phyloP scores from a whole-genome alignment of 2,888 invertebrate genomes.

The Clanis bilineata region DNA sequence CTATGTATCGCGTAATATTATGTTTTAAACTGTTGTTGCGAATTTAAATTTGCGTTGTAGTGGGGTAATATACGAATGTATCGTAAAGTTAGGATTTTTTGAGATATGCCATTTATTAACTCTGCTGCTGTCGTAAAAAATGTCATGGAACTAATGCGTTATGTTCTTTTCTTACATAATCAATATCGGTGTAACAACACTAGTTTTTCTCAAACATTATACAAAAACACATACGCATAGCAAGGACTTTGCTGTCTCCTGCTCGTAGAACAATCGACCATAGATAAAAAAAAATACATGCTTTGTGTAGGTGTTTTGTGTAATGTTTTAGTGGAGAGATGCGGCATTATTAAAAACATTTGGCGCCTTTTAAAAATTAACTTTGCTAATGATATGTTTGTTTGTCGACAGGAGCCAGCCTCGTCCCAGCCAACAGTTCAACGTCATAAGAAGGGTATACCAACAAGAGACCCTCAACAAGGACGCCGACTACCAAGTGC shows the following conservation, averaged over 20 bases:
- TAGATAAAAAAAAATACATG: no score
- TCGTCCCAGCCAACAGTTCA: slow-evolving; percentile 66
- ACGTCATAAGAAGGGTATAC: slow-evolving; percentile 85
- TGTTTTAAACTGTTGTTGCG: background rate
- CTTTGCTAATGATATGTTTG: background rate
- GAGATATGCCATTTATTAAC: background rate
- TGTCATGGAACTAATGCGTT: background rate
- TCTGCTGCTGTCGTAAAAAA: background rate
- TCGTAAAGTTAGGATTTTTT: background rate
- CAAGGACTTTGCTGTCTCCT: no score
- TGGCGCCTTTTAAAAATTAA: background rate
- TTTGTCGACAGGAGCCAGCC: slow-evolving; percentile 54
- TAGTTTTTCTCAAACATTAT: no score
- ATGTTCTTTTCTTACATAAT: no score
- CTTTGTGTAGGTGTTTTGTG: no score
- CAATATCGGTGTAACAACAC: no score
- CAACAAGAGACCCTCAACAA: slow-evolving; percentile 85
- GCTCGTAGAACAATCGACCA: no score
- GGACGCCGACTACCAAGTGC: slow-evolving; percentile 83
- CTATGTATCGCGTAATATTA: background rate
- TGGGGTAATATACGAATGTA: background rate
- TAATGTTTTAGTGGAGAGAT: no score
- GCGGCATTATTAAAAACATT: no score
- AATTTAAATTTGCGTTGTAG: background rate
- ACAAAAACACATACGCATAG: no score